Base-by-base conservation (phyloP, 2,888 invertebrate genomes). In the Drosophila dives region DNA sequence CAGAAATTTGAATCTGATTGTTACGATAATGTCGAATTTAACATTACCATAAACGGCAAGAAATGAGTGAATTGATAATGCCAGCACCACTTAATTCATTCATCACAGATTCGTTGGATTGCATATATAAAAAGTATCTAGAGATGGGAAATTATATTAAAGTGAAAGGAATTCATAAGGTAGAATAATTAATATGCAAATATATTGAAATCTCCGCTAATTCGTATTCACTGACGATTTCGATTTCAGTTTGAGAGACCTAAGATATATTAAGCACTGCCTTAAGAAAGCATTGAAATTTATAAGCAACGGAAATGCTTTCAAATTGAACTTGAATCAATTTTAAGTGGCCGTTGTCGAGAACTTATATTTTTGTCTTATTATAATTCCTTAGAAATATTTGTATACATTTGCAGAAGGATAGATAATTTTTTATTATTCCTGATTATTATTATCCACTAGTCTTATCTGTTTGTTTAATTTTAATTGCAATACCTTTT, bases 1-100 rank as follows among this genome's bases (percentile, higher is more conserved):
- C 6, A 5, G 3, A 26, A 49, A 12, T 29, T 15, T 6, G 1
- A 1, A 3, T 0, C 1, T 11, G 5, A 4, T 1, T 6, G 0
- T 0, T 0, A 7, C 23, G 0, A 86, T 32, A 15, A 53, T 50
- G 87, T 54, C 7, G 87, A 83, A 53, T 83, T 55, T 36, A 81
- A 81, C 26, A 86, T 83, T 15, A 64, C 84, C 11, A 83, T 55
- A 4, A 54, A 64, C 12, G 80, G 86, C 1, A 72, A 55, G 15
- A 86, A 75, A 48, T 81, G 50, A 53, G 60, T 32, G 89, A 84
- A 3, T 5, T 58, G 1, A 32, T 56, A 17, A 42, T 72, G 3
- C 3, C 23, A 5, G n/a, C 12, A 5, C 0, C 32, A 7, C 1
- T 1, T 11, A 0, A 10, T 6, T 7, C 32, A n/a, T 2, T 32